Conservation (phyloP, 2,797 vertebrate genomes). For the Eulemur rubriventer region DNA sequence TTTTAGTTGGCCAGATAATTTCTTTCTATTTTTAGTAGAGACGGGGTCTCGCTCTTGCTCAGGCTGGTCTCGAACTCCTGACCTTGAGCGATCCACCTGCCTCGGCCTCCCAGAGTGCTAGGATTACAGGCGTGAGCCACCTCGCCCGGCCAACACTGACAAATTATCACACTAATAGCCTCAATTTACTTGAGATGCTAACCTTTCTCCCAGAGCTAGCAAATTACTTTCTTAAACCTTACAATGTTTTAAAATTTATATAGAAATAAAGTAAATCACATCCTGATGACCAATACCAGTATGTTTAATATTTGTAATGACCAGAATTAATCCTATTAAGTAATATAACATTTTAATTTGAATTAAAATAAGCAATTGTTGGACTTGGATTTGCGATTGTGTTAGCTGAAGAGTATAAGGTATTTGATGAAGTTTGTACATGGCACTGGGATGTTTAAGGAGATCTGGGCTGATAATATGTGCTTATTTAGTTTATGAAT, state of each 20-base stretch:
- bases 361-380: not conserved
- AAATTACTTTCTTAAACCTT: not conserved
- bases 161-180: not conserved
- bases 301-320: not conserved
- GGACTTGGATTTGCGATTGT: not conserved
- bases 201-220: not conserved
- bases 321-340: not conserved
- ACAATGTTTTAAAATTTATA: constrained; percentile 2
- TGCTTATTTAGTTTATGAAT: not conserved
- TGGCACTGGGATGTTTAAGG: not conserved
- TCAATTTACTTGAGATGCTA: not conserved
- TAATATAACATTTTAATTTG: not conserved
- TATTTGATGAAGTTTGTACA: not conserved
- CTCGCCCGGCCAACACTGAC: too few relatives aligned
- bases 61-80: too few relatives aligned
- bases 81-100: too few relatives aligned
- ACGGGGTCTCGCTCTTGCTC: too few relatives aligned
- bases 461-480: not conserved
- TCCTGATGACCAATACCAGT: not conserved
- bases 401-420: not conserved
- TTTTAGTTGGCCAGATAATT: too few relatives aligned
- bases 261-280: not conserved
- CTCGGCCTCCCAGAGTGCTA: too few relatives aligned
- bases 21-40: too few relatives aligned
- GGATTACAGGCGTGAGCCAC: too few relatives aligned